Base-by-base conservation (phyloP, 37 sponge, comb jelly and placozoan genomes). In the Eunapius fragilis region DNA sequence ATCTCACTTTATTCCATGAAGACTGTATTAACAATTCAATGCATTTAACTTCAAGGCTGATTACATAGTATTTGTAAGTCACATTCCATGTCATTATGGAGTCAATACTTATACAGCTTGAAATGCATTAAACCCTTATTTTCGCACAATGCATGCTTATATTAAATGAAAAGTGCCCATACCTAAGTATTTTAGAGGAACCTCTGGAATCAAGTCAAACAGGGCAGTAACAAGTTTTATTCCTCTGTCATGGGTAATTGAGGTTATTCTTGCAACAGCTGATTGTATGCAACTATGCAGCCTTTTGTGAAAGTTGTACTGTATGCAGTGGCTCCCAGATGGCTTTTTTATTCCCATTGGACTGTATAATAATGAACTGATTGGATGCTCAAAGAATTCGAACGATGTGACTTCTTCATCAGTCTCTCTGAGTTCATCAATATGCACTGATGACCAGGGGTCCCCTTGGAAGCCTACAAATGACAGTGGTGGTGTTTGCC, bases 391-490 rank as follows among this genome's bases (percentile, higher is more conserved):
- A 49, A 89, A 25, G 32, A 88, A 88, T 28, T 67, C 78, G 2
- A 76, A 12, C 0, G 81, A 84, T 13, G 69, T 72, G 5, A 93
- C 37, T 25, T 74, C 77, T 0, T 87, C 68, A 19, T 71, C 31
- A 80, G 91, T 80, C 32, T 90, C 67, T 68, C 85, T 84, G 26
- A 93, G 76, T 35, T 93, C 91, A 87, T 90, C 94, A 81, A 93
- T 87, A 70, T 93, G 94, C 17, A 74, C 78, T 31, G 88, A 93
- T 31, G 85, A 58, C 94, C 94, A 93, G 12, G 86, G 72, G 30
- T 87, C 94, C 34, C 94, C 94, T 73, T 93, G 94, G 69, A 93
- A 90, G 3, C 91, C 86, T 70, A 90, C 85, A 80, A 93, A 93
- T 6, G 79, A 79, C 6, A 88, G 68, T 19, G 74, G 58, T 13